Conservation (phyloP, 2,888 invertebrate genomes). For the Pandemis cinnamomeana region DNA sequence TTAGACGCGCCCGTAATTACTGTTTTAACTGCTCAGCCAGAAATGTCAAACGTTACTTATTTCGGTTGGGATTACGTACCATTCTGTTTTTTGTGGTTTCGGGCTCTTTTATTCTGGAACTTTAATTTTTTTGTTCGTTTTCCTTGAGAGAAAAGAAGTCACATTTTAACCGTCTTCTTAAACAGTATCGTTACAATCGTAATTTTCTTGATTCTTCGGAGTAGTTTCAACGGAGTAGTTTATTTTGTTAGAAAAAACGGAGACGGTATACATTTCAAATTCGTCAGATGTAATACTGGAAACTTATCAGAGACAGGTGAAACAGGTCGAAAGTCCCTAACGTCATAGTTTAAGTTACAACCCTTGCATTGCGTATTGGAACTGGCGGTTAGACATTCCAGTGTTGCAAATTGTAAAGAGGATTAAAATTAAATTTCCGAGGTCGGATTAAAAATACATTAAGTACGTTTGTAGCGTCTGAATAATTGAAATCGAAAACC, state of each 20-base stretch:
- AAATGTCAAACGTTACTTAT: conserved; percentile 79
- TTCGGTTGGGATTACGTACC: conserved; percentile 66
- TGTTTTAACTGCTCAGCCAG: conserved; percentile 80
- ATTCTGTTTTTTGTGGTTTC: conserved; percentile 51
- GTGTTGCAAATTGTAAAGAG: conserved; percentile 33
- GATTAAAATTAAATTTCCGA: conserved; percentile 45
- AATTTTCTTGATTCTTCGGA: too few relatives aligned
- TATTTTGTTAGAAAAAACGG: too few relatives aligned
- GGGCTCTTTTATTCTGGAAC: conserved; percentile 37
- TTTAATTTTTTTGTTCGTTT: background rate
- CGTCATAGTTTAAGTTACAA: background rate
- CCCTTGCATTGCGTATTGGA: background rate
- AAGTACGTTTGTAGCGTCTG: conserved; percentile 49
- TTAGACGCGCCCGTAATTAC: conserved; percentile 82
- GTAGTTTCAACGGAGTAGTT: too few relatives aligned
- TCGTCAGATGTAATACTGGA: too few relatives aligned
- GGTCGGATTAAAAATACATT: conserved; percentile 53
- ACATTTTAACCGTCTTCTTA: background rate
- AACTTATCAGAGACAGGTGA: too few relatives aligned
- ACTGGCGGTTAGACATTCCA: conserved; percentile 36
- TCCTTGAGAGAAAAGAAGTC: background rate
- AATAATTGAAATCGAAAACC: conserved; percentile 64
- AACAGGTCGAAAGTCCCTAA: too few relatives aligned
- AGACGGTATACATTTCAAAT: too few relatives aligned
- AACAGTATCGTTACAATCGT: background rate